phyloP scores from a whole-genome alignment of 2,113 vertebrate genomes.

The Forbesichthys papilliferus region DNA sequence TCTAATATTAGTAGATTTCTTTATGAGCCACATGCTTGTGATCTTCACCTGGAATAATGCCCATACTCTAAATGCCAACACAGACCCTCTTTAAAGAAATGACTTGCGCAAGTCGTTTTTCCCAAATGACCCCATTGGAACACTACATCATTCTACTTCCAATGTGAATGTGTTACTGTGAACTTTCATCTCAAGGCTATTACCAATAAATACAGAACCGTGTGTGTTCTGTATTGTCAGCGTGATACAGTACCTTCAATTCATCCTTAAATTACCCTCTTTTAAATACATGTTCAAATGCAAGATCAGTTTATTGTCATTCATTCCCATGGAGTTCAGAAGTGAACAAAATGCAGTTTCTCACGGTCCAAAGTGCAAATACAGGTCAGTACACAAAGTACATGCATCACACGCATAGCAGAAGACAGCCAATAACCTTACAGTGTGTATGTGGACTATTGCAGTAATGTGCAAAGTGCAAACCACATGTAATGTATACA shows the following conservation, averaged over 20 bases:
- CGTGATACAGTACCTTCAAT: background rate
- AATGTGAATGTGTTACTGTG: constrained; percentile 28
- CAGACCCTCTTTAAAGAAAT: constrained; percentile 5
- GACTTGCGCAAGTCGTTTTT: constrained; percentile 16
- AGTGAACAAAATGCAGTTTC: too few species aligned
- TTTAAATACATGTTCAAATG: too few species aligned
- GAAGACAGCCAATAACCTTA: too few species aligned
- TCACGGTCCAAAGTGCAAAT: too few species aligned
- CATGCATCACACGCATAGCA: too few species aligned
- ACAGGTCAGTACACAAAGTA: too few species aligned
- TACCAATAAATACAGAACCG: constrained; percentile 15
- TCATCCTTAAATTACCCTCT: too few species aligned
- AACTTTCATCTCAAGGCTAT: constrained; percentile 47
- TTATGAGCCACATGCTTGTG: background rate
- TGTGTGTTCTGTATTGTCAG: constrained; percentile 17
- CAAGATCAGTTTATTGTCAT: too few species aligned
- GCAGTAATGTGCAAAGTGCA: too few species aligned
- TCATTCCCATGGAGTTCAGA: too few species aligned
- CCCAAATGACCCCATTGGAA: constrained; percentile 33
- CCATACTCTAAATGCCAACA: constrained; percentile 22
- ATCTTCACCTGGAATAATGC: background rate
- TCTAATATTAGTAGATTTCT: background rate
- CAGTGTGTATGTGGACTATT: too few species aligned
- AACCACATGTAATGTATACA: too few species aligned
- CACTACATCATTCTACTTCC: constrained; percentile 26